Percentiles rank a stretch among this genome's conserved stretches.
Evolutionary conservation across 2,797 vertebrate genomes (phyloP).

Genomic region (Lagorchestes hirsutus): DNA sequence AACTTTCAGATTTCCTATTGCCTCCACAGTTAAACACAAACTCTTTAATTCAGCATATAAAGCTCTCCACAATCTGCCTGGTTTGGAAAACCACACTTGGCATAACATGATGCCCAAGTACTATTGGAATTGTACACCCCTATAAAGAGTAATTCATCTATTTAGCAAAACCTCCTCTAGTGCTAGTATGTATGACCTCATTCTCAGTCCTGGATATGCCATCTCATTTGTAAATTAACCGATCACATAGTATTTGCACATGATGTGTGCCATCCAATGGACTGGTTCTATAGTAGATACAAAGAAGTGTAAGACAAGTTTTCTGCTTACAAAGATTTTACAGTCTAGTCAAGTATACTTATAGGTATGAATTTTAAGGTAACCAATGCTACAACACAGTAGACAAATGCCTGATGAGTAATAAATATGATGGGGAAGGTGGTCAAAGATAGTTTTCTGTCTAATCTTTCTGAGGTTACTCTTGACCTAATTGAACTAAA

Average conservation of each 20-base stretch:
- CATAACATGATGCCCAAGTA: neutral
- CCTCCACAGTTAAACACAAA: neutral
- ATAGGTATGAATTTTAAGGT: neutral
- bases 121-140: neutral
- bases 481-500: slow-evolving; percentile 62
- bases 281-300: slow-evolving; percentile 32
- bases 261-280: neutral
- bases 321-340: neutral
- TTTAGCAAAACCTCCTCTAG: neutral
- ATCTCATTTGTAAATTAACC: neutral
- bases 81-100: neutral
- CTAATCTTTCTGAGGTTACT: slow-evolving; percentile 47
- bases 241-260: neutral
- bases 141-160: neutral
- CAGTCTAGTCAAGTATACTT: slow-evolving; percentile 1
- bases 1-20: neutral
- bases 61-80: neutral
- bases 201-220: neutral
- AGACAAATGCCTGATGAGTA: neutral
- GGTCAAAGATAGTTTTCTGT: slow-evolving; percentile 33
- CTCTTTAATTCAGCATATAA: neutral
- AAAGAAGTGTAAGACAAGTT: neutral
- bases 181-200: neutral
- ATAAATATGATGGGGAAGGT: neutral
- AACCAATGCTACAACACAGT: neutral